Conservation (phyloP, 1,140 invertebrate species). For the Trichonephila clavipes region DNA sequence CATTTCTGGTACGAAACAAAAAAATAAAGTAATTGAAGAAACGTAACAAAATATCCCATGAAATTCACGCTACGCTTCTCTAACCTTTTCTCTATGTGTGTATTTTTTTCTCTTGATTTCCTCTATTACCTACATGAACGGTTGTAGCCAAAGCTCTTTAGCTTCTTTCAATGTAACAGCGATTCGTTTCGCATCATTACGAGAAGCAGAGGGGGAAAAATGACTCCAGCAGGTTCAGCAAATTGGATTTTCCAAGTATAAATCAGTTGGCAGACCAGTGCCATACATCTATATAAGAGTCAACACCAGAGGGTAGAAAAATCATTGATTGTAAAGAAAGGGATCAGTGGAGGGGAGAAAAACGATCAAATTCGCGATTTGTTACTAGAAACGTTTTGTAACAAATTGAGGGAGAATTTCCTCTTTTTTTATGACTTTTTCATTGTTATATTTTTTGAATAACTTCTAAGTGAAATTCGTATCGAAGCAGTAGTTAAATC, state of each 20-base stretch:
- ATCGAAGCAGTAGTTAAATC: constrained; percentile 6
- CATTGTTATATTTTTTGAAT: not conserved
- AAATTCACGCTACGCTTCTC: constrained; percentile 30
- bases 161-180: constrained; percentile 36
- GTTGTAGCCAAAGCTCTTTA: constrained; percentile 13
- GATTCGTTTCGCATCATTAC: constrained; percentile 55
- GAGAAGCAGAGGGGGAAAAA: constrained; percentile 5
- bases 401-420: constrained; percentile 5
- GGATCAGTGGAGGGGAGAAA: not conserved
- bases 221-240: constrained; percentile 49
- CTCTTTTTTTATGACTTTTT: not conserved
- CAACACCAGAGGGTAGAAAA: constrained; percentile 44
- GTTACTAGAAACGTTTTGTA: constrained; percentile 18
- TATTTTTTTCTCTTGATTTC: constrained; percentile 16
- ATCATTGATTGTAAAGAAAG: constrained; percentile 42
- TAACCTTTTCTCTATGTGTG: not conserved
- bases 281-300: constrained; percentile 36
- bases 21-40: not conserved
- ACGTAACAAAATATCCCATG: not conserved
- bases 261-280: constrained; percentile 14
- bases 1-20: not conserved
- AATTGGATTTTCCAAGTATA: constrained; percentile 57
- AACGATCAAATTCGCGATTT: constrained; percentile 48
- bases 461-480: not conserved
- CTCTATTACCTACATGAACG: constrained; percentile 24